Base-by-base conservation (phyloP, 2,797 vertebrate genomes). In the Lithobates sylvaticus region DNA sequence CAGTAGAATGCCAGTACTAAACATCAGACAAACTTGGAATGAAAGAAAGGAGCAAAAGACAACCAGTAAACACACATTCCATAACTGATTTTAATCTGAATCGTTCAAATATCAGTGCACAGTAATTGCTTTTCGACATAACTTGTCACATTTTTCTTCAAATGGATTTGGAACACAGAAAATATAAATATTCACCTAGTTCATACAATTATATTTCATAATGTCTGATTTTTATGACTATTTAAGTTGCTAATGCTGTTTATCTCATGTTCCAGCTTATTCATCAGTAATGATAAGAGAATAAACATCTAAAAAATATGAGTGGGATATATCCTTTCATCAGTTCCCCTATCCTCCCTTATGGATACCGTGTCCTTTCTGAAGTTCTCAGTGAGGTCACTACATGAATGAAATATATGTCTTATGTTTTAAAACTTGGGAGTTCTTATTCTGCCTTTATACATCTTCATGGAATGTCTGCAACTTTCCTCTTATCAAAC, bases 241-340 rank as follows among this genome's bases (percentile, higher is more conserved):
- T 75, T 50, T 83, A 44, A 21, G 39, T 29, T 47, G 67, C 16
- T 64, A 50, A 34, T 36, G 23, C 54, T 70, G 8, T 64, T 83
- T 83, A 68, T 65, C 39, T 83, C 8, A 42, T 47, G 42, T 34
- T 50, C 67, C 10, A 50, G 81, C 61, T 76, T 83, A 50, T 83
- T 83, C 81, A 83, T 83, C 72, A 83, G 26, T 64, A 21, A 67
- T 68, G 72, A 83, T 76, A 75, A 76, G 58, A 65, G 26, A 83
- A 39, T 72, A 23, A 15, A 68, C 61, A 76, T 75, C 26, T 50
- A 47, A 13, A 39, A 67, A 83, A 76, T 61, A 83, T 76, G 39
- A 83, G 72, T 76, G 58, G 61, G 39, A 36, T 68, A 32, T 83
- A 36, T 13, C 23, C 39, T 65, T 27, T 76, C 27, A 76, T 50